phyloP scores from a whole-genome alignment of 30 jellyfish, hydroid and myxozoan species.

The Rhopilema esculentum region DNA sequence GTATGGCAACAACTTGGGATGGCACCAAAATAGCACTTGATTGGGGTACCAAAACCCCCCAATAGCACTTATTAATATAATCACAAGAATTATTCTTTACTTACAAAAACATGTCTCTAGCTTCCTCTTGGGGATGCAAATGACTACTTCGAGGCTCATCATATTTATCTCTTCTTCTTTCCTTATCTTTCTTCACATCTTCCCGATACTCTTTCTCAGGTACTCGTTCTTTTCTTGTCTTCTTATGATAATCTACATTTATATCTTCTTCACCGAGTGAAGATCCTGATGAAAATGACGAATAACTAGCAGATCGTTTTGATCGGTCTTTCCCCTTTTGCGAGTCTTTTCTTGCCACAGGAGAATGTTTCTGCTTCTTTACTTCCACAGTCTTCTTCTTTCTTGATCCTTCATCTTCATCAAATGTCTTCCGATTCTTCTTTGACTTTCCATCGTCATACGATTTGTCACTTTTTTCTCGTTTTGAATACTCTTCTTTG shows the following conservation, averaged over 20 bases:
- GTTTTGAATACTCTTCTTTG: conserved; percentile 21
- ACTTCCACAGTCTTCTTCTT: conserved; percentile 22
- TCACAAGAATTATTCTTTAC: neutral
- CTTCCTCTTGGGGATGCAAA: conserved; percentile 48
- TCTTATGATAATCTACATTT: conserved; percentile 16
- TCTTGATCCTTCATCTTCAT: conserved; percentile 32
- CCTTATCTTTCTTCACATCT: conserved; percentile 25
- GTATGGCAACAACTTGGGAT: no score
- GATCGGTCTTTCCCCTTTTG: conserved; percentile 36
- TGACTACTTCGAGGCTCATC: conserved; percentile 44
- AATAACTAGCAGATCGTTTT: conserved; percentile 31
- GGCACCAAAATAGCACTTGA: no score
- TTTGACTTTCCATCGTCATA: conserved; percentile 36
- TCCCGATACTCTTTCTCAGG: conserved; percentile 44
- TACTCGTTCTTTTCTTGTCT: conserved; percentile 16
- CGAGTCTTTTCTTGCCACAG: conserved; percentile 15
- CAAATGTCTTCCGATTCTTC: conserved; percentile 37
- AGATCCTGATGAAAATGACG: conserved; percentile 55
- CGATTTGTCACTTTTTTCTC: conserved; percentile 4
- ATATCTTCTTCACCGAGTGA: conserved; percentile 27
- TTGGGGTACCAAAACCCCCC: no score
- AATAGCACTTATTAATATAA: no score
- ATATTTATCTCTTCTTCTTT: conserved; percentile 36
- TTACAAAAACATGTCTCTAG: conserved; percentile 45
- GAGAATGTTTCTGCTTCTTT: conserved; percentile 41